Base-by-base conservation (phyloP, 2,113 vertebrate species). In the Rhea americana region DNA sequence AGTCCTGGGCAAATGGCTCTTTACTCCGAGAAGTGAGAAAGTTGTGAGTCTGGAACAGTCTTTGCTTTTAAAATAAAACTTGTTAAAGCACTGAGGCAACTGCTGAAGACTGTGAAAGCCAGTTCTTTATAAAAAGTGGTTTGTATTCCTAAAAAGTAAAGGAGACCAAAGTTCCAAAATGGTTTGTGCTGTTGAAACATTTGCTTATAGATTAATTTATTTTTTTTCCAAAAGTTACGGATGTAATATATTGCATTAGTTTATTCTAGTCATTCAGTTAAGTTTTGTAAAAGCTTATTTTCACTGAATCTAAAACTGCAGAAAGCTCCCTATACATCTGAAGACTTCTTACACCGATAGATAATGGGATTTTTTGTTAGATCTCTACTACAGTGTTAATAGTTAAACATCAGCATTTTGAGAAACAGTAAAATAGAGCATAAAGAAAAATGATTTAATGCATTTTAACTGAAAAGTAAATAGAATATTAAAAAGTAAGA, bases 371-470 rank as follows among this genome's bases (percentile, higher is more conserved):
- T 59, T 16, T 55, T 53, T 68, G 82, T 78, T 20, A 63, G 76
- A 22, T 73, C 0, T 0, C 24, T 79, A 0, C 70, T 72, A 6
- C 9, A 13, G 7, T 32, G 2, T 62, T 80, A n/a, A 2, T 41
- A 25, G 30, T 16, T 78, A 67, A 89, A 58, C 50, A 20, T 43
- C n/a, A 76, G 9, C 13, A 20, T 78, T 79, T n/a, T 93, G 78
- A 81, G 35, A 56, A 26, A 39, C 66, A 73, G 7, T 72, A 17
- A 75, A 82, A 25, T 0, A 39, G 30, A 19, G 81, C 5, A 32
- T 45, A 15, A 68, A 63, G 10, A 25, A 30, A 83, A 89, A 56
- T n/a, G 2, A 43, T 61, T 67, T 30, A 59, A 76, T 55, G 18
- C 8, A 16, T 85, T 93, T 85, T 75, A 85, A 22, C 17, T 51